Conservation (phyloP, 2,888 invertebrate genomes). For the Notodonta ziczac region DNA sequence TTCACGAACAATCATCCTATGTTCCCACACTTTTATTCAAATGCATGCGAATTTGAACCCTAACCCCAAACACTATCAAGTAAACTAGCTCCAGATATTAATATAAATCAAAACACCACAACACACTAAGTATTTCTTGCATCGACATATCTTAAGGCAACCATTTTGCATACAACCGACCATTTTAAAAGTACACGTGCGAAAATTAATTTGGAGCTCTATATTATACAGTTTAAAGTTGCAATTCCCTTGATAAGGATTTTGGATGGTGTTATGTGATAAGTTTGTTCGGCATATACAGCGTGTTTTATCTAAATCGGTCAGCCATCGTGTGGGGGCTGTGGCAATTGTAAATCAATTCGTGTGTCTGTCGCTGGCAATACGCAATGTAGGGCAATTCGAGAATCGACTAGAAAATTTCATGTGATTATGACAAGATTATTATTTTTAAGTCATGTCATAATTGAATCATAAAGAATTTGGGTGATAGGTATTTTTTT, state of each 20-base stretch:
- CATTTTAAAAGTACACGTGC: constrained; percentile 9
- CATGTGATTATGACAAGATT: not conserved
- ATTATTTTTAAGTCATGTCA: too few relatives aligned
- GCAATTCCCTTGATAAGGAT: not conserved
- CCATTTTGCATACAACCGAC: constrained; percentile 60
- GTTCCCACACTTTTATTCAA: too few relatives aligned
- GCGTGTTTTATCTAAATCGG: constrained; percentile 72
- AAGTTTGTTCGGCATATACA: constrained; percentile 44
- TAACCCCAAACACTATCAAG: constrained; percentile 36
- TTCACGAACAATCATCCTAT: too few relatives aligned
- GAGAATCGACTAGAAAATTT: constrained; percentile 36
- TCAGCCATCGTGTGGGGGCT: constrained; percentile 74
- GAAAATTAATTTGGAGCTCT: not conserved
- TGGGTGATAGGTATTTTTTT: too few relatives aligned
- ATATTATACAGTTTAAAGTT: fast-evolving
- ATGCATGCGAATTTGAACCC: too few relatives aligned
- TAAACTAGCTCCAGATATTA: constrained; percentile 58
- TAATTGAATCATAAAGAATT: too few relatives aligned
- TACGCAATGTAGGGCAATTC: constrained; percentile 47
- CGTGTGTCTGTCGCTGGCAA: constrained; percentile 59
- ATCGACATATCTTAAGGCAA: constrained; percentile 61
- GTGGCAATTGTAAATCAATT: constrained; percentile 60
- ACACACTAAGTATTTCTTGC: constrained; percentile 47
- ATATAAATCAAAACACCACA: constrained; percentile 57
- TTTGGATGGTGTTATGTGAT: constrained; percentile 14